Evolutionary conservation across 1,140 invertebrate species (phyloP), one percentile per base, ranked within the genome.

Genomic region (Sycobia sp.): DNA sequence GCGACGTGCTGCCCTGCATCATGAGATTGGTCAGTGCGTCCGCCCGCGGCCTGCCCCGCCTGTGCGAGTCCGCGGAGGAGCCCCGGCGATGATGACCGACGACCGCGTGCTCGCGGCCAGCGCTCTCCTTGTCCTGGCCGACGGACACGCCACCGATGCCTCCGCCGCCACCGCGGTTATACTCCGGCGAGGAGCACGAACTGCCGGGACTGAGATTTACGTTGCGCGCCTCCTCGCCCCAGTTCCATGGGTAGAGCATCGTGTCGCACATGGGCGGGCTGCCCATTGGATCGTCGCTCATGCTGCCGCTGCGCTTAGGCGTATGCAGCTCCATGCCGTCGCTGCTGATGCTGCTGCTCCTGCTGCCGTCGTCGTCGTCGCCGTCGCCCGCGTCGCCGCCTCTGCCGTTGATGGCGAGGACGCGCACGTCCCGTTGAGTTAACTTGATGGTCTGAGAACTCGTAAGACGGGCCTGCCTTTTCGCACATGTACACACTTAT

Each of bases 11-110:
- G 38, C 91, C 91, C 80, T 91, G 87, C 61, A 88, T 80, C 75
- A 92, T 92, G 22, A 93, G 80, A 66, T 85, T 84, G 36, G 85
- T 87, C 34, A 93, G 86, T 36, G 85, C 82, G 78, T 91, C 90
- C 23, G 90, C 89, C 67, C 90, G 84, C 9, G 91, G 91, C 67
- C 91, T 74, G 9, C 91, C 91, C 57, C 89, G 78, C 14, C 84
- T 77, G 66, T 81, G 76, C 22, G 70, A 75, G 7, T 80, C 73
- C 2, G 67, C 66, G 16, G 47, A 32, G 10, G 18, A 43, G 27
- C 36, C 29, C 43, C 43, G 20, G 14, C 18, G 43, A 10, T 46
- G 43, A n/a, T 23, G 47, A 4, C 23, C 20, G 11, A 23, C 9
- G 16, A 11, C 13, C 2, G 5, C 9, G 11, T 50, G 50, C 8